A percentile compares a stretch with the other conserved stretches of the same genome.
Conservation (phyloP, 2,113 vertebrate species). For the Aramus guarauna region DNA sequence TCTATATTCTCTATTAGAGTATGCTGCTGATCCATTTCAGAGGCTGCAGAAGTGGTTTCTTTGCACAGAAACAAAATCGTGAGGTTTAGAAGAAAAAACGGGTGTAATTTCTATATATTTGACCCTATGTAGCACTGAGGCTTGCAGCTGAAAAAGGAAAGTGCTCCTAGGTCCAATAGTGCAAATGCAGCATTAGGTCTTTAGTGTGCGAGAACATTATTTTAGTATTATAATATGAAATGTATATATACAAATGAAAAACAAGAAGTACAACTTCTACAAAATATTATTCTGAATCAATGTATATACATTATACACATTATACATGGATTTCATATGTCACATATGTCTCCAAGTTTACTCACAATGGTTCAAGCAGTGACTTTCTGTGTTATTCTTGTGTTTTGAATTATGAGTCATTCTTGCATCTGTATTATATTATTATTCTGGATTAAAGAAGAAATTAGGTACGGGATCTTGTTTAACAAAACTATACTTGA, state of each 20-base stretch:
- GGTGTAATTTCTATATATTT: neutral
- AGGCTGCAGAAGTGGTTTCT: neutral
- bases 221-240: neutral
- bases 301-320: conserved; percentile 26
- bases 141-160: neutral
- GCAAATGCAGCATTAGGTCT: neutral
- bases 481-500: neutral
- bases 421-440: neutral
- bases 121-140: neutral
- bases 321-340: neutral
- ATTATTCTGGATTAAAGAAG: neutral
- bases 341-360: neutral
- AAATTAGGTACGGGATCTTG: neutral
- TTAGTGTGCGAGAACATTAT: neutral
- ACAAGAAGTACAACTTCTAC: neutral
- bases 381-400: neutral
- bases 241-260: neutral
- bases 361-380: neutral
- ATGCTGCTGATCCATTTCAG: neutral
- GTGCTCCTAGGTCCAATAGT: neutral
- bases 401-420: neutral
- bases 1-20: neutral
- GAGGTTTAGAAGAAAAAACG: neutral
- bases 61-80: neutral
- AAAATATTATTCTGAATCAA: conserved; percentile 3